Percentiles rank a stretch among this genome's conserved stretches.
phyloP scores from a whole-genome alignment of 2,888 invertebrate genomes.

The Cremastinae sp. region DNA sequence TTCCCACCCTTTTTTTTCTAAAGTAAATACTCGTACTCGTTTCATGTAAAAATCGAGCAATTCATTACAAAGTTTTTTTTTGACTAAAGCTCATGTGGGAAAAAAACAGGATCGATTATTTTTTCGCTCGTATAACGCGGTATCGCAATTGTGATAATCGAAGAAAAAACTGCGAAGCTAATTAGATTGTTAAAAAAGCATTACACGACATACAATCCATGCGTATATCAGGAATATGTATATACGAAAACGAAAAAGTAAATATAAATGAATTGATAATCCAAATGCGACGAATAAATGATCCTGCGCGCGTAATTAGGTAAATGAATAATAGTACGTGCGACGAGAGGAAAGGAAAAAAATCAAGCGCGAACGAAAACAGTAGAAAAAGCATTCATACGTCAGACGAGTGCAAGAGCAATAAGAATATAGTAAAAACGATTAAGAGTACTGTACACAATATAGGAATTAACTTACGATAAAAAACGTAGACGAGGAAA shows the following conservation, averaged over 20 bases:
- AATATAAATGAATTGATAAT: conserved; percentile 21
- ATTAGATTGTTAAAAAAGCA: conserved; percentile 53
- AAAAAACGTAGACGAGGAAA: conserved; percentile 33
- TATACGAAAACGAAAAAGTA: conserved; percentile 38
- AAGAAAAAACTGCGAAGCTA: conserved; percentile 56
- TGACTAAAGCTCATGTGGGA: conserved; percentile 29
- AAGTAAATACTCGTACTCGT: conserved; percentile 58
- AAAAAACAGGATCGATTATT: conserved; percentile 44
- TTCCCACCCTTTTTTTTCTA: conserved; percentile 53
- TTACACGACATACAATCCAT: conserved; percentile 48
- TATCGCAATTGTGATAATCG: conserved; percentile 75
- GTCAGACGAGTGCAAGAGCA: conserved; percentile 21
- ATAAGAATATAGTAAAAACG: conserved; percentile 29
- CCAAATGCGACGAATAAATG: conserved; percentile 14
- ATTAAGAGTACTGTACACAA: conserved; percentile 1
- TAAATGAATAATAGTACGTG: conserved; percentile 21
- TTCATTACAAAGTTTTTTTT: conserved; percentile 13
- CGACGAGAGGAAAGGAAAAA: conserved; percentile 8
- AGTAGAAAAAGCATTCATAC: conserved; percentile 29
- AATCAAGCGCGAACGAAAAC: conserved; percentile 35
- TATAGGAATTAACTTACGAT: background rate
- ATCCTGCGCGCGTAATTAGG: conserved; percentile 36
- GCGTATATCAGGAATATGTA: conserved; percentile 25
- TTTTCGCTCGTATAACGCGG: conserved; percentile 65
- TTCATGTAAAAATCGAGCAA: conserved; percentile 43